phyloP scores from a whole-genome alignment of 2,113 vertebrate genomes.

The Callopanchax toddi region DNA sequence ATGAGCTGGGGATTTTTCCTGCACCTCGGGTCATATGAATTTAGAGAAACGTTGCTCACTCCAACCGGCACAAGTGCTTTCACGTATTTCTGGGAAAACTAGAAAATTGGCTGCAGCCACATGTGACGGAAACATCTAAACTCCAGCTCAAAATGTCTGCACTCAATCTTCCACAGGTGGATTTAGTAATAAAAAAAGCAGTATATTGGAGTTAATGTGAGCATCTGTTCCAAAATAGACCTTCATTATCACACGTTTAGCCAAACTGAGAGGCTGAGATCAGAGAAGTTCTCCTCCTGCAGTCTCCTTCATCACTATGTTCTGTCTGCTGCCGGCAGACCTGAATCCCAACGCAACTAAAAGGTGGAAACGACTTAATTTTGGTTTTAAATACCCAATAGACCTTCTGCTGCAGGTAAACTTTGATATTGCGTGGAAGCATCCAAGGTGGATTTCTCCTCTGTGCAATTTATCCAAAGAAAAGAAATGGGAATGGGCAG shows the following conservation, averaged over 20 bases:
- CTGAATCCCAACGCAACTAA: background rate
- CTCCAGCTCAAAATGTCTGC: background rate
- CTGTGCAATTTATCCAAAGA: constrained; percentile 58
- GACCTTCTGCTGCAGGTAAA: background rate
- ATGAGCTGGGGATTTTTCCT: background rate
- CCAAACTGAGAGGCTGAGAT: background rate
- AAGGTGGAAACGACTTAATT: constrained; percentile 1
- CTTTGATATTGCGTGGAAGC: background rate
- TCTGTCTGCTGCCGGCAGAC: background rate
- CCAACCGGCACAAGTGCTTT: background rate
- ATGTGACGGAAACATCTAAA: background rate
- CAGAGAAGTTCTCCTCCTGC: background rate
- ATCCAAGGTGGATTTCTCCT: constrained; percentile 42
- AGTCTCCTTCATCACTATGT: background rate
- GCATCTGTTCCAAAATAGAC: background rate
- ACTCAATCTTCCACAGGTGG: background rate
- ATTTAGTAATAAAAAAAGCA: constrained; percentile 6
- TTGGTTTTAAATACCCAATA: background rate
- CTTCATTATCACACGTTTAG: background rate
- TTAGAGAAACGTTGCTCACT: background rate
- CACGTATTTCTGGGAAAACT: background rate
- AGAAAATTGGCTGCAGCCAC: too few species aligned
- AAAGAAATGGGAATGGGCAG: constrained; percentile 55
- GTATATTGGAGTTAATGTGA: background rate
- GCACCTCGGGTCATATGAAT: background rate